Conservation (phyloP, 2,888 invertebrate species). For the Blastobasis adustella region DNA sequence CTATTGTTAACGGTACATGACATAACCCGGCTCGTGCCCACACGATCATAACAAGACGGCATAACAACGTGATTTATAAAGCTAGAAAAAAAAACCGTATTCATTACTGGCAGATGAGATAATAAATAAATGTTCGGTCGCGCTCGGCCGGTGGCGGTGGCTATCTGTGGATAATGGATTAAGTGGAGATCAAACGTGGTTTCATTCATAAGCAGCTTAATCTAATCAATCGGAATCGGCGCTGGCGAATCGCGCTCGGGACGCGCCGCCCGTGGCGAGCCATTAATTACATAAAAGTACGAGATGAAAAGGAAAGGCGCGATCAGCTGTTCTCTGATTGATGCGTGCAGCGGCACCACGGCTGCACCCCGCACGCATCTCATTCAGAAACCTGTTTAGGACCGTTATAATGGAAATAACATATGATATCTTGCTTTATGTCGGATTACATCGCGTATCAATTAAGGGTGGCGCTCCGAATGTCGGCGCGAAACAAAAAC, state of each 20-base stretch:
- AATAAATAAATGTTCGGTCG: constrained; percentile 21
- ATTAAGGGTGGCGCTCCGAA: constrained; percentile 21
- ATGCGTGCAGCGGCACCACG: constrained; percentile 35
- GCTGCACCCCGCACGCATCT: constrained; percentile 33
- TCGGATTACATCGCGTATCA: constrained; percentile 37
- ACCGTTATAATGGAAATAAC: constrained; percentile 40
- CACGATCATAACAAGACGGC: constrained; percentile 29
- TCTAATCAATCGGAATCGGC: constrained; percentile 36
- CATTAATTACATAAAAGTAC: constrained; percentile 62
- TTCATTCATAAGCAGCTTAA: constrained; percentile 39
- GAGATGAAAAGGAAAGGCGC: constrained; percentile 62
- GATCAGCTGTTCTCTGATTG: constrained; percentile 68
- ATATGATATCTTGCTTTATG: constrained; percentile 33
- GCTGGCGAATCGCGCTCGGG: constrained; percentile 15
- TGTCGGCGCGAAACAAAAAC: neutral
- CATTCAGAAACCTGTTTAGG: constrained; percentile 51
- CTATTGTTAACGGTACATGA: constrained; percentile 47
- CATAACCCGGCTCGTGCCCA: constrained; percentile 45
- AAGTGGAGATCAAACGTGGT: constrained; percentile 33
- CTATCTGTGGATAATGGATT: constrained; percentile 27
- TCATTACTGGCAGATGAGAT: constrained; percentile 25
- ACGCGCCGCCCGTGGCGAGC: constrained; percentile 44
- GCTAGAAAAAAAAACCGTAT: constrained; percentile 30
- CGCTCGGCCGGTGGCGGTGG: constrained; percentile 18
- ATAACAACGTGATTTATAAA: constrained; percentile 29